Base-by-base conservation (phyloP, 2,888 invertebrate species). In the Tipula lateralis region DNA sequence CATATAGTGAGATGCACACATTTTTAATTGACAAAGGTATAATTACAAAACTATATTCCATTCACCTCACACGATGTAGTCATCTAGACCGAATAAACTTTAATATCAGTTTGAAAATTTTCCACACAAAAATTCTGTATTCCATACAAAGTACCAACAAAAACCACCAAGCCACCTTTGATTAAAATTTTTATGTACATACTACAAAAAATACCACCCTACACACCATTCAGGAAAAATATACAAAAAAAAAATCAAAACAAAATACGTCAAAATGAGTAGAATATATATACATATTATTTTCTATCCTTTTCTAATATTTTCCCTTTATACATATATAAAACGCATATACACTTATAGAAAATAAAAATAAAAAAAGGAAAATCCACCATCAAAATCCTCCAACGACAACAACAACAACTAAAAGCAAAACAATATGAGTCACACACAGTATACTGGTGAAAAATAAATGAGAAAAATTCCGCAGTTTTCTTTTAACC, bases 41-140 rank as follows among this genome's bases (percentile, higher is more conserved):
- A 44, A 66, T 24, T 24, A 66, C 7, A 66, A 24, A 66, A 66
- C 24, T 24, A 19, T 16, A 44, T 66, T 66, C 24, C 66, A 66
- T 66, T 66, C 66, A 66, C 66, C 66, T 66, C 66, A n/a, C n/a
- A 44, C n/a, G n/a, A 44, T 44, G n/a, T n/a, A 66, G 66, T 66
- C 24, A 66, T 66, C 66, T 66, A 44, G 16, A 16, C 1, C 44
- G 2, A n/a, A 44, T 5, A 16, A 16, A 3, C 3, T 16, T 5
- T 16, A 44, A 9, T 44, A 6, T 50, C 50, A 9, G 24, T 66
- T 66, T 50, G 6, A 19, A 19, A 66, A 24, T 66, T 66, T 44
- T 16, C 16, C 44, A 44, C 44, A 44, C 16, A 44, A 16, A 36
- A 44, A 44, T 16, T 16, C 16, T 16, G 16, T 66, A 24, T 9